Base-by-base conservation (phyloP, 2,113 vertebrate genomes). In the Epinephelus moara region DNA sequence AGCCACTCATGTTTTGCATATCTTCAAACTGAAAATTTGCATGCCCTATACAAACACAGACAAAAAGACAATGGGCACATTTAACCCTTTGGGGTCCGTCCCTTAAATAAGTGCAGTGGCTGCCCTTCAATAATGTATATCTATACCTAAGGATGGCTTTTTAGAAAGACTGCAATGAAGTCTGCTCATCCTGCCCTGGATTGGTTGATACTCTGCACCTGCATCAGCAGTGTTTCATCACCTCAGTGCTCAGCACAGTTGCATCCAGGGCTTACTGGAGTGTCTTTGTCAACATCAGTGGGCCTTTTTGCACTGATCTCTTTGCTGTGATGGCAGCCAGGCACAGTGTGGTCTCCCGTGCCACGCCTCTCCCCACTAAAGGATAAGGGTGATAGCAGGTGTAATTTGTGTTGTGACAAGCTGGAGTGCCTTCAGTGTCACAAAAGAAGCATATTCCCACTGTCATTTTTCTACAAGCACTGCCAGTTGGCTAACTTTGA, bases 181-280 rank as follows among this genome's bases (percentile, higher is more conserved):
- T 33, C 67, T 30, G 50, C 56, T 75, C 57, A 3, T 78, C 60
- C 13, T 62, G 61, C 13, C 49, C 21, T 60, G 74, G 30, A 62
- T 55, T 62, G 10, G 23, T 40, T 73, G 76, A 25, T 17, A 33
- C 57, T 74, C 60, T 75, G 84, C 75, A 71, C 81, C 66, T 81
- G 37, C 60, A 72, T 87, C 81, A 89, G 73, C 78, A 73, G 47
- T 69, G 81, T 82, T 81, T 86, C 57, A 69, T 75, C 79, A 81
- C 60, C 55, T 74, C 37, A 30, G 25, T 30, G 66, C 78, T 81
- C 77, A 68, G 53, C 70, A 75, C 30, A 72, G 80, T 73, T 70
- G 37, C 60, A 70, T 82, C 33, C n/a, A 19, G 1, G 27, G 30
- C 55, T 63, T 42, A 85, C 56, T 2, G 21, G 23, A 68, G 59